Base-by-base conservation (phyloP, 2,113 vertebrate species). In the Gallinago jamesoni region DNA sequence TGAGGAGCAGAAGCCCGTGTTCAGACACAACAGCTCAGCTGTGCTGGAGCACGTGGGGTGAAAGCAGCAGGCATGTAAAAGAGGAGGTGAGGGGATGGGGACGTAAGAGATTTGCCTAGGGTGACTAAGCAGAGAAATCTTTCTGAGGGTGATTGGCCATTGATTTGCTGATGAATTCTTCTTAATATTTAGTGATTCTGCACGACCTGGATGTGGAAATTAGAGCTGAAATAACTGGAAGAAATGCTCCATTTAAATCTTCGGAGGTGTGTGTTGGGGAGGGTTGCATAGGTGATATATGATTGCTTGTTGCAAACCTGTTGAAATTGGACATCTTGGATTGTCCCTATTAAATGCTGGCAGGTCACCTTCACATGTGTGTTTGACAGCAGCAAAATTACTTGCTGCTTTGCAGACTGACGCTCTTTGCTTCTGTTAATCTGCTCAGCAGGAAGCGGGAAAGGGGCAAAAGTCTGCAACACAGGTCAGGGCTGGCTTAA, bases 281-380 rank as follows among this genome's bases (percentile, higher is more conserved):
- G 4, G 10, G 11, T 5, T 56, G 39, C 56, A 25, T 4, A 10
- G 18, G 24, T 64, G 21, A 47, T 1, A 1, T 1, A 2, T 1
- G 7, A n/a, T 55, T 43, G 17, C n/a, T 88, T 48, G 9, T 72
- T 83, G 22, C 37, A 70, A 45, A 41, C 3, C 18, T 68, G 23
- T n/a, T 72, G 9, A 74, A 89, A 43, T 0, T 66, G 4, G 39
- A 28, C 9, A 9, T 25, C 19, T 75, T 63, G 31, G 5, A 7
- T n/a, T 55, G 14, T 75, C 18, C 20, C 35, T 33, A 3, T 33
- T 59, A 59, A 48, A 14, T 30, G 21, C 7, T 87, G 39, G 28
- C 68, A 53, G 35, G 30, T 48, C 55, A 87, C 62, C 10, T 57
- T 89, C 60, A 56, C 12, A 18, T 87, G 59, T 64, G 16, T 35